phyloP scores from a whole-genome alignment of 2,797 vertebrate genomes.

The Diglossa cyanea region DNA sequence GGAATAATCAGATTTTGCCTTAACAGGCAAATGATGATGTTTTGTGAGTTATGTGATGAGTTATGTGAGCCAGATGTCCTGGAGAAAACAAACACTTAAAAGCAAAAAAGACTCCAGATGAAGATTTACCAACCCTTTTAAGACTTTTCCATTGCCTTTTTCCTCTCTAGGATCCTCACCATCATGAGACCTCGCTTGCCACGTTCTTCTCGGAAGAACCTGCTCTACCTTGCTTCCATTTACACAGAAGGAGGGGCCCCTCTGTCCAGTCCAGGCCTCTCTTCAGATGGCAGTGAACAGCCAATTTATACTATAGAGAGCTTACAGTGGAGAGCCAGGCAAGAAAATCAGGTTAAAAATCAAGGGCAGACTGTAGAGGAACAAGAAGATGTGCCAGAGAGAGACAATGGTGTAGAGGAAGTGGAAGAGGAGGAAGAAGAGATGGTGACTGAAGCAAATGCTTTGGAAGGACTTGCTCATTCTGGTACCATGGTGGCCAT shows the following conservation, averaged over 20 bases:
- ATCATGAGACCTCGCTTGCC: conserved; percentile 88
- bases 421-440: conserved; percentile 76
- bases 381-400: conserved; percentile 48
- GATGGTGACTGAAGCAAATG: conserved; percentile 54
- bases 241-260: conserved; percentile 82
- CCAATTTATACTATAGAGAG: conserved; percentile 89
- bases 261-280: neutral
- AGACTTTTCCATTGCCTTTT: neutral
- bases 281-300: conserved; percentile 64
- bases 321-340: conserved; percentile 79
- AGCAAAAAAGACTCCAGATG: neutral
- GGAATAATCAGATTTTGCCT: neutral
- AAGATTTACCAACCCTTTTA: neutral
- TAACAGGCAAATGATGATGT: too few relatives aligned
- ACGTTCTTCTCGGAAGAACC: conserved; percentile 80
- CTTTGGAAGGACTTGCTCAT: conserved; percentile 37
- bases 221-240: conserved; percentile 87
- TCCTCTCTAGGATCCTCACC: conserved; percentile 80
- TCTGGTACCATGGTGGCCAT: conserved; percentile 29
- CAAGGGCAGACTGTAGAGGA: conserved; percentile 22
- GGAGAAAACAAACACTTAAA: neutral
- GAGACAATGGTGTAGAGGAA: conserved; percentile 74
- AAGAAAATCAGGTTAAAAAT: conserved; percentile 45
- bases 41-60: too few relatives aligned
- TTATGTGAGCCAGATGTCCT: neutral